phyloP scores from a whole-genome alignment of 2,113 vertebrate genomes.

The Passer domesticus region DNA sequence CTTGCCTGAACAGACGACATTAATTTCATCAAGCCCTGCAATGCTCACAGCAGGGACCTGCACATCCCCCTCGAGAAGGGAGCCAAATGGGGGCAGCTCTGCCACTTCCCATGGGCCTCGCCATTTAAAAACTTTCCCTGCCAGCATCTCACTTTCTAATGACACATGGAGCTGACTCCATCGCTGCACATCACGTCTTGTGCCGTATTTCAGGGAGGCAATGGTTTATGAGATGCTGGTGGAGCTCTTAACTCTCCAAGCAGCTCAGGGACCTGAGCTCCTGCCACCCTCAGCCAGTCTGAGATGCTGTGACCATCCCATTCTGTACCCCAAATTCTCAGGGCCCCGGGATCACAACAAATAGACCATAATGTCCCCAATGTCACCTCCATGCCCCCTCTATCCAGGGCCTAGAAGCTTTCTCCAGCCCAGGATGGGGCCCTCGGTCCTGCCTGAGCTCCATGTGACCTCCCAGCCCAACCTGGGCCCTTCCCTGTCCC shows the following conservation, averaged over 20 bases:
- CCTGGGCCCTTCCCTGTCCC: not conserved
- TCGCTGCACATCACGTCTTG: fast-evolving
- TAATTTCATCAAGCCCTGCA: not conserved
- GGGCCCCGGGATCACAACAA: not conserved
- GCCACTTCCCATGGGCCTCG: not conserved
- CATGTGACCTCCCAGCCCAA: fast-evolving
- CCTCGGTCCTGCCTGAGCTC: not conserved
- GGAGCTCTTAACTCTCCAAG: not conserved
- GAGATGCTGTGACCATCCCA: not conserved
- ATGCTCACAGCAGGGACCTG: not conserved
- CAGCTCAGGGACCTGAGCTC: not conserved
- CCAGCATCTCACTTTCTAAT: not conserved
- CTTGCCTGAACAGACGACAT: not conserved
- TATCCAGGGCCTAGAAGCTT: fast-evolving
- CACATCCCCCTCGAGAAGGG: fast-evolving
- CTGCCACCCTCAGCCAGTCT: not conserved
- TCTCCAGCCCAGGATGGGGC: not conserved
- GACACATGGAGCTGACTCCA: fast-evolving
- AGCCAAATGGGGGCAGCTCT: not conserved
- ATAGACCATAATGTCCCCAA: fast-evolving
- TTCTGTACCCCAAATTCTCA: not conserved
- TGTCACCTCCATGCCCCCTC: no score
- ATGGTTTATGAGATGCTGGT: not conserved
- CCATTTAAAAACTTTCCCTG: not conserved
- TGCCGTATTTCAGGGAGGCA: fast-evolving